phyloP scores from a whole-genome alignment of 2,113 vertebrate species.

The Hippocampus comes region DNA sequence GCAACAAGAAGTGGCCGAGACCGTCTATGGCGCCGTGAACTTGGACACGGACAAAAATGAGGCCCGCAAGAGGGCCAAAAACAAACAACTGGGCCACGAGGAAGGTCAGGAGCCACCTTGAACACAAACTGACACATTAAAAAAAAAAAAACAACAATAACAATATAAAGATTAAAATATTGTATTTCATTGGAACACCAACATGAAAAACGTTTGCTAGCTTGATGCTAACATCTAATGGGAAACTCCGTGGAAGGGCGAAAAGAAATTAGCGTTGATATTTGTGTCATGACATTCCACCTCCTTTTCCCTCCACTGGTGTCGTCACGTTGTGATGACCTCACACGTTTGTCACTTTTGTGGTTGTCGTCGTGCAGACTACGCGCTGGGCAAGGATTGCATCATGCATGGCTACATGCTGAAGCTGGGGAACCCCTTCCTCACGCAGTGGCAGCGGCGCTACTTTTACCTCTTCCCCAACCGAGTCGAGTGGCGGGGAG shows the following conservation, averaged over 20 bases:
- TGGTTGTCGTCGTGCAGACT: conserved; percentile 73
- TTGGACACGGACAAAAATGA: conserved; percentile 93
- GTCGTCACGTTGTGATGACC: too few species aligned
- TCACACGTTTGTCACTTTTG: neutral
- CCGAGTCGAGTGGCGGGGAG: conserved; percentile 93
- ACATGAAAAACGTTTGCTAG: too few species aligned
- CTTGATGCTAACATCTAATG: too few species aligned
- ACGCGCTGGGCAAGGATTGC: conserved; percentile 93
- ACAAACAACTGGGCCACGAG: conserved; percentile 95
- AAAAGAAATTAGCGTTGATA: too few species aligned
- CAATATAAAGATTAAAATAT: too few species aligned
- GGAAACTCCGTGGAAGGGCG: too few species aligned
- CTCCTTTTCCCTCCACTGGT: too few species aligned
- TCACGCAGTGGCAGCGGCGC: conserved; percentile 95
- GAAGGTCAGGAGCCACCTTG: conserved; percentile 75
- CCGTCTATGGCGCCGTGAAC: conserved; percentile 93
- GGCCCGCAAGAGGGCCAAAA: conserved; percentile 92
- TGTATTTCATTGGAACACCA: too few species aligned
- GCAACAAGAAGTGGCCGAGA: conserved; percentile 98
- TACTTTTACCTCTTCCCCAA: conserved; percentile 99
- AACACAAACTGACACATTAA: too few species aligned
- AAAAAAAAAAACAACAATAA: too few species aligned
- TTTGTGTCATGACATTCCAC: too few species aligned
- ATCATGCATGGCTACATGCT: conserved; percentile 96
- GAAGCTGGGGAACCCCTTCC: conserved; percentile 93